These are phyloP conservation scores for Prostheceraeus crozeri DNA, from an alignment of 2,888 invertebrate species.

Conservation along the genomic window DNA sequence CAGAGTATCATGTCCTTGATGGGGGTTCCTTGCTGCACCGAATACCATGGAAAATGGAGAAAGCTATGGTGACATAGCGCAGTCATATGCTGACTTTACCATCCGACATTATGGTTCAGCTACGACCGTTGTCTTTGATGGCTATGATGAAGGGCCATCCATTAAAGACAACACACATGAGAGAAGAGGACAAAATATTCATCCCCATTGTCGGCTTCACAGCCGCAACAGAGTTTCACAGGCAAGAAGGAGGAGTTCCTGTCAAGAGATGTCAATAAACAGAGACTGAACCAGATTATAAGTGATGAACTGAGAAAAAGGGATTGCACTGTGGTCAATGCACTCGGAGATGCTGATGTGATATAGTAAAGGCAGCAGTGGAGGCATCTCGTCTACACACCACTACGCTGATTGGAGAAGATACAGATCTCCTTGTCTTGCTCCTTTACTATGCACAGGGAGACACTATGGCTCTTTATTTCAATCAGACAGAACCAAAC, in stretches of 20 bases:
- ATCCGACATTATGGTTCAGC: slow-evolving; percentile 20
- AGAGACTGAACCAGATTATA: slow-evolving; percentile 37
- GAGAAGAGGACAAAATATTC: slow-evolving; percentile 19
- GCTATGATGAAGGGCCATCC: slow-evolving; percentile 35
- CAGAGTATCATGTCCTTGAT: slow-evolving; percentile 40
- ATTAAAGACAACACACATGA: slow-evolving; percentile 38
- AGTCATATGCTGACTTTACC: slow-evolving; percentile 31
- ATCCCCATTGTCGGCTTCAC: too few relatives aligned
- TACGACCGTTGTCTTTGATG: slow-evolving; percentile 39
- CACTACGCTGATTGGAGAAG: slow-evolving; percentile 35
- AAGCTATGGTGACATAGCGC: slow-evolving; percentile 36
- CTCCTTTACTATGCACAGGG: slow-evolving; percentile 25
- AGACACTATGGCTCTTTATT: neutral
- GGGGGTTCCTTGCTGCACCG: slow-evolving; percentile 40
- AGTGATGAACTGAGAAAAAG: slow-evolving; percentile 30
- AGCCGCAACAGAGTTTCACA: too few relatives aligned
- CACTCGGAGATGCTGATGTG: slow-evolving; percentile 36
- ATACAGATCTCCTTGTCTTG: slow-evolving; percentile 37
- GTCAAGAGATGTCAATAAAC: slow-evolving; percentile 36
- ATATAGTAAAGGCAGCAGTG: slow-evolving; percentile 18
- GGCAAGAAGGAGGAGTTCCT: slow-evolving; percentile 40
- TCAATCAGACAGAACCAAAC: neutral
- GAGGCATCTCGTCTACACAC: neutral
- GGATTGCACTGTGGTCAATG: slow-evolving; percentile 36
- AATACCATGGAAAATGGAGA: slow-evolving; percentile 39